Evolutionary conservation across 2,113 vertebrate genomes (phyloP).

Genomic region (Jacana jacana): DNA sequence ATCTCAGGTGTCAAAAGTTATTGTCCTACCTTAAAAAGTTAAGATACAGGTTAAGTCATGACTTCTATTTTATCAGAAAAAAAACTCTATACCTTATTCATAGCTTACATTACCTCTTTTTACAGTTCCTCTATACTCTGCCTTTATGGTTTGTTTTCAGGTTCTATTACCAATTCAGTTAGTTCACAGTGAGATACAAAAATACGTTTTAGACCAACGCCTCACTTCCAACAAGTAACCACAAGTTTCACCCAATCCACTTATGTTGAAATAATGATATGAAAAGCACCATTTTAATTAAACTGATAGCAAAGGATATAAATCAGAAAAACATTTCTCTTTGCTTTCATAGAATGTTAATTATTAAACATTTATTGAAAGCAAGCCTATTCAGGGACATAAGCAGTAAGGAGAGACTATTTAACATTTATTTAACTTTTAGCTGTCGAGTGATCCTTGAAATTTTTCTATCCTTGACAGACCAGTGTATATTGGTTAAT

Average conservation of each 20-base stretch:
- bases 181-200: not conserved
- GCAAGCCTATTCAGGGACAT: not conserved
- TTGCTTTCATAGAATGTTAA: not conserved
- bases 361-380: not conserved
- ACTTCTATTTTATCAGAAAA: not conserved
- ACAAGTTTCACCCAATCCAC: not conserved
- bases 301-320: not conserved
- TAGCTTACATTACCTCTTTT: not conserved
- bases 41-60: not conserved
- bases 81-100: not conserved
- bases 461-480: not conserved
- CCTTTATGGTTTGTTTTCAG: not conserved
- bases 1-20: not conserved
- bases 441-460: not conserved
- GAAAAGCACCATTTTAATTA: not conserved
- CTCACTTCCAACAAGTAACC: not conserved
- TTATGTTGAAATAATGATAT: not conserved
- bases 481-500: not conserved
- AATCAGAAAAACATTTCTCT: not conserved
- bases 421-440: not conserved
- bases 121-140: not conserved
- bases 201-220: not conserved
- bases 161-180: not conserved
- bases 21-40: not conserved
- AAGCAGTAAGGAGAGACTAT: not conserved